Evolutionary conservation across 2,888 invertebrate species (phyloP), one percentile per base, ranked within the genome.

Genomic region (Eilema griseolum): DNA sequence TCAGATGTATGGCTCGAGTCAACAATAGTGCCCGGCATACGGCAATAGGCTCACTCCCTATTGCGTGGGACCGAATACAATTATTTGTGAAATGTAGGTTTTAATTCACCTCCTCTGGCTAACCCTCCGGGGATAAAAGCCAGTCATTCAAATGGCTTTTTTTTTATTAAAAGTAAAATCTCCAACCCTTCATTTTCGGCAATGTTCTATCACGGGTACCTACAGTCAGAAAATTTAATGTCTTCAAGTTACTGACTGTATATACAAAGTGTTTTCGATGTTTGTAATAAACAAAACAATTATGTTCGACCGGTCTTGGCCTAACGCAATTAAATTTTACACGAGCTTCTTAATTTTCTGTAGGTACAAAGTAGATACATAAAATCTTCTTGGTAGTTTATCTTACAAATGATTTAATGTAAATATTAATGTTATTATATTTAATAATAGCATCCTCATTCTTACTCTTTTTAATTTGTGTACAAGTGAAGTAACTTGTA

Each of bases 201-300:
- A 7, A 20, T 16, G 20, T 20, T 16, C 16, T 16, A 4, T 16
- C 41, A 16, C 16, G 12, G 33, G 12, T 37, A 12, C 33, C 8
- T 3, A n/a, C n/a, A 4, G 33, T 37, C 33, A 2, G 11, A 12
- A 37, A 37, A 12, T 37, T 37, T 1, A 37, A 37, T 4, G 31
- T 37, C 33, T 37, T 1, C 33, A 37, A 37, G 12, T 41, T 46
- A 46, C 46, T 20, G 7, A 46, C 20, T 46, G 46, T 46, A 20
- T 46, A 37, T 37, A 37, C 37, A 52, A 52, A 52, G 52, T 52
- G 2, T 52, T 52, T n/a, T 20, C 52, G n/a, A 52, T 52, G 52
- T 52, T 52, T 72, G 24, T 46, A 24, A 31, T 41, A 64, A 60
- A 57, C 65, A n/a, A 26, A 56, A n/a, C 10, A 52, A 52, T 52